Evolutionary conservation across 1,140 invertebrate genomes (phyloP).

Genomic region (Acromyrmex charruanus): DNA sequence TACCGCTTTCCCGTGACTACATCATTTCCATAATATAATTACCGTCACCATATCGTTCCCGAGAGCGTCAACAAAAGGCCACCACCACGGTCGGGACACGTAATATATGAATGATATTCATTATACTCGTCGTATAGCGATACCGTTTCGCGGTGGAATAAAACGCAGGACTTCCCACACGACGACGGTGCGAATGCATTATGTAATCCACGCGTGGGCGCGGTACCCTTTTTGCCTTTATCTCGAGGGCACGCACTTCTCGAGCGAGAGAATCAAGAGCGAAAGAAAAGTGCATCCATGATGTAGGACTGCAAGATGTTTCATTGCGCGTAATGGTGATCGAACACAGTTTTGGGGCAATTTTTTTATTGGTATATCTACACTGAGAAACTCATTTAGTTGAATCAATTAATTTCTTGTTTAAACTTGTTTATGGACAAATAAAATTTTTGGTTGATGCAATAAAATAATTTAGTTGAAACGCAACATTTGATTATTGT

Average conservation of each 20-base stretch:
- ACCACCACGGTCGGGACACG: background rate
- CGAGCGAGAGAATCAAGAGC: background rate
- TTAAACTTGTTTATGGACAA: no score
- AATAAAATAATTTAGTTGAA: no score
- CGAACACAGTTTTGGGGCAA: no score
- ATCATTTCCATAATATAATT: slow-evolving; percentile 43
- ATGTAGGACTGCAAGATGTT: no score
- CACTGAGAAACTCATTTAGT: no score
- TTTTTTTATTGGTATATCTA: no score
- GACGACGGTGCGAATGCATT: slow-evolving; percentile 31
- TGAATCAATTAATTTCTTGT: no score
- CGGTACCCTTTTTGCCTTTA: background rate
- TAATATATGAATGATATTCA: slow-evolving; percentile 10
- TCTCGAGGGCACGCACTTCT: slow-evolving; percentile 39
- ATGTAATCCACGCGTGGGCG: slow-evolving; percentile 34
- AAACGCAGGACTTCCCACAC: slow-evolving; percentile 54
- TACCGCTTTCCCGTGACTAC: slow-evolving; percentile 3
- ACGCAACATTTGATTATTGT: no score
- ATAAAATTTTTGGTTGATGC: no score
- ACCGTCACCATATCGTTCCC: slow-evolving; percentile 11
- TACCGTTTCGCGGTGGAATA: slow-evolving; percentile 39
- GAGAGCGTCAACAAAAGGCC: background rate
- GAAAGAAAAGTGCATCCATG: slow-evolving; percentile 63
- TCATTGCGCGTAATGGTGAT: no score
- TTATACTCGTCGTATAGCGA: slow-evolving; percentile 4